Evolutionary conservation across 2,113 vertebrate genomes (phyloP).

Genomic region (Ictalurus punctatus): DNA sequence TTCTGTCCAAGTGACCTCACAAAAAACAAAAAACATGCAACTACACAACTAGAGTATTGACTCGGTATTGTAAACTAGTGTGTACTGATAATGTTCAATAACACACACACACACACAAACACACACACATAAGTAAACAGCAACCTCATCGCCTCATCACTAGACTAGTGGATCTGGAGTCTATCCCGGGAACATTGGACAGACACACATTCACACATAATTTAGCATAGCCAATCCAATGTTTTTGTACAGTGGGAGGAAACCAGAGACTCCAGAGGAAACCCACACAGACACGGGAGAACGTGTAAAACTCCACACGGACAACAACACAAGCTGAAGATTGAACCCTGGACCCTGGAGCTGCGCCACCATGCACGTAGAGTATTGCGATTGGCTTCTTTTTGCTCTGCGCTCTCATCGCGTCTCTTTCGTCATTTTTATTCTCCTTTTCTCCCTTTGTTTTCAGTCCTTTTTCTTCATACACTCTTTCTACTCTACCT

Average conservation of each 20-base stretch:
- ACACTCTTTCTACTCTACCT: too few relatives aligned
- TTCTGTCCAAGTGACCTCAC: background rate
- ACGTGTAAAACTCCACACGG: background rate
- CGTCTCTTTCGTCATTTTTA: background rate
- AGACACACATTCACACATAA: background rate
- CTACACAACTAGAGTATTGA: background rate
- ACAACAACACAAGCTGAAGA: background rate
- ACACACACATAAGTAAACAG: slow-evolving; percentile 48
- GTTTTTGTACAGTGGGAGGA: background rate
- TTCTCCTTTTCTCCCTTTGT: background rate
- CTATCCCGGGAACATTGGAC: too few relatives aligned
- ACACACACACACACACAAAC: background rate
- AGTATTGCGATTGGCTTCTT: background rate
- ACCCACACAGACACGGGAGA: background rate
- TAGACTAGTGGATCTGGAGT: slow-evolving; percentile 5
- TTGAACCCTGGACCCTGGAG: background rate
- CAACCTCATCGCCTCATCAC: slow-evolving; percentile 43
- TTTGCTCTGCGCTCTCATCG: too few relatives aligned
- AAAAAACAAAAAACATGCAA: background rate
- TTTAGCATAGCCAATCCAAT: background rate
- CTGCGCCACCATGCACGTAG: background rate
- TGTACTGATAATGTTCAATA: background rate
- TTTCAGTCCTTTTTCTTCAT: background rate
- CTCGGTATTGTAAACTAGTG: background rate
- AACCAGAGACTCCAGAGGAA: background rate